Conservation (phyloP, 2,797 vertebrate genomes). For the Amniataba percoides region DNA sequence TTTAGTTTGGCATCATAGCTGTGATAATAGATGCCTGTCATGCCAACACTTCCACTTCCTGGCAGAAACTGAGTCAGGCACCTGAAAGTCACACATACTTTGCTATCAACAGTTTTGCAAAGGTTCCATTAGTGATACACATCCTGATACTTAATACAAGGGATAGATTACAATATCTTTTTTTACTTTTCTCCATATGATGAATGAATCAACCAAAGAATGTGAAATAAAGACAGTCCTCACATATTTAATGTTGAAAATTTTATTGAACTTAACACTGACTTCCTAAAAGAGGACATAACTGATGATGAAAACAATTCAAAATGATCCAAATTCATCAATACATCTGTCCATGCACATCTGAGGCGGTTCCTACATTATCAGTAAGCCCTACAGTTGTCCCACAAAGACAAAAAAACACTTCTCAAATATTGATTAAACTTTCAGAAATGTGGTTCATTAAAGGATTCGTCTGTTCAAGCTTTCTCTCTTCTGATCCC, state of each 20-base stretch:
- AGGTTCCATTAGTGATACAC: not conserved
- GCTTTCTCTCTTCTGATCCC: constrained; percentile 51
- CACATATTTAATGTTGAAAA: constrained; percentile 55
- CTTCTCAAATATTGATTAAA: constrained; percentile 37
- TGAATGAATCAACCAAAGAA: not conserved
- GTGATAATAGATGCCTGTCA: constrained; percentile 54
- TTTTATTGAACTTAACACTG: constrained; percentile 77
- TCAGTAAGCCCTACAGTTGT: constrained; percentile 32
- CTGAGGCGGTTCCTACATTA: constrained; percentile 25
- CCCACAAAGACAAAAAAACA: constrained; percentile 52
- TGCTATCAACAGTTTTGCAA: not conserved
- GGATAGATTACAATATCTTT: not conserved
- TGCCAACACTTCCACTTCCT: constrained; percentile 46
- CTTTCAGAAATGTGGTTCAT: constrained; percentile 32
- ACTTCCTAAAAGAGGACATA: constrained; percentile 64
- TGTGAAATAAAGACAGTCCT: constrained; percentile 28
- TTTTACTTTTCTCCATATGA: not conserved
- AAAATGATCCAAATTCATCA: constrained; percentile 33
- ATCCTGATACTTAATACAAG: not conserved
- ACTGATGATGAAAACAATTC: constrained; percentile 34
- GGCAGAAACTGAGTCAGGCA: constrained; percentile 10
- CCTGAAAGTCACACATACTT: not conserved
- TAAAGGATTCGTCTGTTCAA: constrained; percentile 34
- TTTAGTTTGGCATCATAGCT: constrained; percentile 45
- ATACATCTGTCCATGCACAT: constrained; percentile 53